A percentile compares a stretch with the other conserved stretches of the same genome.
These are phyloP conservation scores for Dendroctonus valens DNA, from an alignment of 1,140 invertebrate species.

Conservation along the genomic window DNA sequence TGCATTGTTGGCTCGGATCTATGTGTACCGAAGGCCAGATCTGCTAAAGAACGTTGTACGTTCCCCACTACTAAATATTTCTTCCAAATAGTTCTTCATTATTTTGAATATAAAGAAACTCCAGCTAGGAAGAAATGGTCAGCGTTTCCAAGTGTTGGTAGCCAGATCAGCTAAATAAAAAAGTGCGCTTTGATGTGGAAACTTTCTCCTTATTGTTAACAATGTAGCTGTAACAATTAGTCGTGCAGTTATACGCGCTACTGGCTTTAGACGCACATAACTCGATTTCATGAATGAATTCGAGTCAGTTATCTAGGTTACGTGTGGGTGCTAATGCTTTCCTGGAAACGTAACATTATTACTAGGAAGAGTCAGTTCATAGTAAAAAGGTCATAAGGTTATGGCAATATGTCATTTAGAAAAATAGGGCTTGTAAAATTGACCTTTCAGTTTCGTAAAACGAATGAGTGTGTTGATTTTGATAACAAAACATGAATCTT, in stretches of 20 bases:
- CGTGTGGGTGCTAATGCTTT: conserved; percentile 7
- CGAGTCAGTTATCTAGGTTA: conserved; percentile 4
- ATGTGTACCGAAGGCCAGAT: no score
- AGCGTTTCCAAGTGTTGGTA: background rate
- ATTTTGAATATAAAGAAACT: background rate
- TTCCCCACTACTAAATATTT: no score
- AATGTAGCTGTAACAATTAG: background rate
- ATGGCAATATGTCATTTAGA: no score
- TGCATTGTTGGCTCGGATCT: no score
- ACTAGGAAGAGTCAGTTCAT: background rate
- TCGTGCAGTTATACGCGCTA: background rate
- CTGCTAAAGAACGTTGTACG: no score
- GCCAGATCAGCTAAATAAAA: background rate
- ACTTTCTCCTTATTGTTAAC: background rate
- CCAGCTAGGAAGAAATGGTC: background rate
- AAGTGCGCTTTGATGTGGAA: background rate
- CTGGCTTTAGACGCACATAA: background rate
- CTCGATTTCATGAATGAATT: conserved; percentile 11
- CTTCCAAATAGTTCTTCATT: no score
- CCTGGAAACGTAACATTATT: conserved; percentile 1
- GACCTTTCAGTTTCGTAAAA: no score
- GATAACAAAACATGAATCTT: background rate
- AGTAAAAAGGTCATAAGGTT: no score
- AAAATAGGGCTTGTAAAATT: background rate
- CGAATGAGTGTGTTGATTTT: background rate